These are phyloP conservation scores for Entomobrya multifasciata DNA, from an alignment of 2,888 invertebrate species.

Conservation along the genomic window DNA sequence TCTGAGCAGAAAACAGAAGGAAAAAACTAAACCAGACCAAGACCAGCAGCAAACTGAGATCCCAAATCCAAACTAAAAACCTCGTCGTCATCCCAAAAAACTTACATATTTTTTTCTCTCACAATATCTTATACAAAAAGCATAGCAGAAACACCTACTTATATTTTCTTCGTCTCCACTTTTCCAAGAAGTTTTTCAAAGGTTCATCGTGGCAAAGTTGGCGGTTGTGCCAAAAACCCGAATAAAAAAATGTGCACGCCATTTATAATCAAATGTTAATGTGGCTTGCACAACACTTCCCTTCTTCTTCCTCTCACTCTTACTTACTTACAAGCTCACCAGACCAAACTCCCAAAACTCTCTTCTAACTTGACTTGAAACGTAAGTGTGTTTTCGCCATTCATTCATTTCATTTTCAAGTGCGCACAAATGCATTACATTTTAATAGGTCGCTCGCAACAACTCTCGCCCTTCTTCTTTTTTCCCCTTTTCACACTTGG, in stretches of 20 bases:
- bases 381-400: not conserved
- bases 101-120: not conserved
- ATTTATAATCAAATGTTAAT: conserved; percentile 2
- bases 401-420: conserved; percentile 40
- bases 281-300: conserved; percentile 50
- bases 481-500: conserved; percentile 31
- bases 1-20: conserved; percentile 11
- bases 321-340: not conserved
- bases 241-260: conserved; percentile 43
- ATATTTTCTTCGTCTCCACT: too few relatives aligned
- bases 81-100: conserved; percentile 5
- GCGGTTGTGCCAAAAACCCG: conserved; percentile 55
- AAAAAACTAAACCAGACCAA: conserved; percentile 26
- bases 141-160: too few relatives aligned
- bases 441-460: not conserved
- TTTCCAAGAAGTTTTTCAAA: conserved; percentile 17
- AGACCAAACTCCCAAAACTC: too few relatives aligned
- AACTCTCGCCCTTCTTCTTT: conserved; percentile 8
- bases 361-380: too few relatives aligned
- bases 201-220: conserved; percentile 37
- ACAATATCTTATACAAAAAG: not conserved
- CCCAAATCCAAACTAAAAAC: not conserved
- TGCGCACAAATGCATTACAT: conserved; percentile 25
- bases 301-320: conserved; percentile 23
- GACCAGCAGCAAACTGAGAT: too few relatives aligned